Evolutionary conservation across 2,797 vertebrate genomes (phyloP).

Genomic region (Astyanax mexicanus): DNA sequence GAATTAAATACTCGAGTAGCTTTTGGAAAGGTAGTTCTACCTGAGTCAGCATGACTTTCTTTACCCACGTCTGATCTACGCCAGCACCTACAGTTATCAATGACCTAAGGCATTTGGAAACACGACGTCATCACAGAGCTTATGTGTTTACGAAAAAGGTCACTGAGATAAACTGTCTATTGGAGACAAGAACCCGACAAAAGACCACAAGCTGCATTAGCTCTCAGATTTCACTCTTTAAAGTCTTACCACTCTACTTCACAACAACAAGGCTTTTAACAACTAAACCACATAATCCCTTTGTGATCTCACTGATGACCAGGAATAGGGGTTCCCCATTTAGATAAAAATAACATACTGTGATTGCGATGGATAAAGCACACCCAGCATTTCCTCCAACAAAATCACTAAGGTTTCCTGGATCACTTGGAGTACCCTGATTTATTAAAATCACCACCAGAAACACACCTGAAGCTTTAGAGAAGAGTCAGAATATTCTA

Average conservation of each 20-base stretch:
- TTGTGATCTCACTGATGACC: background rate
- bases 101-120: background rate
- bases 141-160: conserved; percentile 19
- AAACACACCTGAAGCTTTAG: background rate
- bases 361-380: background rate
- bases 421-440: background rate
- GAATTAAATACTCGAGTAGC: too few species aligned
- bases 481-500: background rate
- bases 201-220: background rate
- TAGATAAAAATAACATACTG: too few species aligned
- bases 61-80: background rate
- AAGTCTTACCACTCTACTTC: conserved; percentile 6
- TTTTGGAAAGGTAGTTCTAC: too few species aligned
- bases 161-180: background rate
- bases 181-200: background rate
- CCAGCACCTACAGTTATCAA: background rate
- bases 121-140: background rate
- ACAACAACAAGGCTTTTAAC: background rate
- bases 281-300: background rate
- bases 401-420: background rate
- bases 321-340: background rate
- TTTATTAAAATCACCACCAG: background rate
- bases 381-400: background rate
- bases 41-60: too few species aligned
- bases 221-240: conserved; percentile 20